These are phyloP conservation scores for Anastrepha ludens DNA, from an alignment of 1,140 invertebrate species.

Conservation along the genomic window DNA sequence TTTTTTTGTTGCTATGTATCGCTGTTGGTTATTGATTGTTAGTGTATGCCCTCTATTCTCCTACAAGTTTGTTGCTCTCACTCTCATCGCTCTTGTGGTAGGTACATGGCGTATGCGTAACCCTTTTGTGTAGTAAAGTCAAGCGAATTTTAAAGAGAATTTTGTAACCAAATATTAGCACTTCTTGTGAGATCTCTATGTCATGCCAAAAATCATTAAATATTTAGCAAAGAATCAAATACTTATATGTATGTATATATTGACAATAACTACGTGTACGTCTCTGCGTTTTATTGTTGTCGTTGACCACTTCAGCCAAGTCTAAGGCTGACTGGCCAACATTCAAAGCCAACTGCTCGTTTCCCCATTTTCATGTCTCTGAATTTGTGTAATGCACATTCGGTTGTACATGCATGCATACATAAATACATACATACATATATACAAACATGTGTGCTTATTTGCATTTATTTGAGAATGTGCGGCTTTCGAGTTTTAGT, in stretches of 20 bases:
- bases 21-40: not conserved
- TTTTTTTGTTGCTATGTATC: not conserved
- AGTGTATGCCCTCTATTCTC: not conserved
- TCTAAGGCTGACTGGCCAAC: conserved; percentile 14
- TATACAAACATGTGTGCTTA: too few relatives aligned
- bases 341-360: not conserved
- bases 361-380: conserved; percentile 17
- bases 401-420: not conserved
- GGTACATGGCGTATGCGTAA: conserved; percentile 21
- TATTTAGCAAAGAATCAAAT: not conserved
- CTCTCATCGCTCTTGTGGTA: not conserved
- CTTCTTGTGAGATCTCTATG: not conserved
- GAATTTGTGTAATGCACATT: conserved; percentile 2
- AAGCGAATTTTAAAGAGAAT: not conserved
- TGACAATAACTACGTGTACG: not conserved
- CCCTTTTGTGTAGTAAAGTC: not conserved
- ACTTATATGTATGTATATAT: not conserved
- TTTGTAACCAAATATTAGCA: not conserved
- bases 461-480: not conserved
- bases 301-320: not conserved
- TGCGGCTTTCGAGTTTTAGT: not conserved
- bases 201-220: conserved; percentile 5
- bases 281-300: not conserved
- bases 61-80: not conserved
- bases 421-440: not conserved